phyloP scores from a whole-genome alignment of 2,113 vertebrate species.

The Saccopteryx bilineata region DNA sequence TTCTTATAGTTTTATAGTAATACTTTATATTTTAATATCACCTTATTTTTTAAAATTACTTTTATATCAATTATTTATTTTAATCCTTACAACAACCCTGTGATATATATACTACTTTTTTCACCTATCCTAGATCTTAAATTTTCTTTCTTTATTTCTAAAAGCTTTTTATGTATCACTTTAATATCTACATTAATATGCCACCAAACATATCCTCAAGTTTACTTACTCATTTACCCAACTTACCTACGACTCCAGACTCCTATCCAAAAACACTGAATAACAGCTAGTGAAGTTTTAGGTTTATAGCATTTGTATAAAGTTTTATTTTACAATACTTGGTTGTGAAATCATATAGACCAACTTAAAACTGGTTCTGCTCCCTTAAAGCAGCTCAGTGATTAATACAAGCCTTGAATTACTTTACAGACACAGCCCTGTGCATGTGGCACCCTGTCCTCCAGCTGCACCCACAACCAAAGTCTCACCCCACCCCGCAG shows the following conservation, averaged over 20 bases:
- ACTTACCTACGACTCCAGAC: neutral
- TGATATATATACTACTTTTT: neutral
- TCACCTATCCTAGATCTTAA: neutral
- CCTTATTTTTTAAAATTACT: slow-evolving; percentile 4
- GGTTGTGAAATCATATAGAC: neutral
- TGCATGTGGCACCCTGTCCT: neutral
- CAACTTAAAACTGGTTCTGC: neutral
- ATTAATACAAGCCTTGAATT: neutral
- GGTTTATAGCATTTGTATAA: neutral
- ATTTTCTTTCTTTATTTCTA: neutral
- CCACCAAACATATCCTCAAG: neutral
- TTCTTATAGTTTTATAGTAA: neutral
- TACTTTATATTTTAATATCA: neutral
- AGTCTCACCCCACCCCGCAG: neutral
- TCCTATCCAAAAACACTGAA: neutral
- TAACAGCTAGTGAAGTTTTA: neutral
- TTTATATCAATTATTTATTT: slow-evolving; percentile 5
- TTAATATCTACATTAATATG: neutral
- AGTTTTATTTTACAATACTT: slow-evolving; percentile 2
- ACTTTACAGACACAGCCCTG: neutral
- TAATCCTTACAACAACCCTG: neutral
- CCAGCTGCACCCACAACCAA: neutral
- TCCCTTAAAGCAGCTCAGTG: no score
- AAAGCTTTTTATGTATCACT: neutral
- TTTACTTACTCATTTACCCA: slow-evolving; percentile 2